Evolutionary conservation across 2,888 invertebrate genomes (phyloP), one percentile per base, ranked within the genome.

Genomic region (Drosophila glabriapex): DNA sequence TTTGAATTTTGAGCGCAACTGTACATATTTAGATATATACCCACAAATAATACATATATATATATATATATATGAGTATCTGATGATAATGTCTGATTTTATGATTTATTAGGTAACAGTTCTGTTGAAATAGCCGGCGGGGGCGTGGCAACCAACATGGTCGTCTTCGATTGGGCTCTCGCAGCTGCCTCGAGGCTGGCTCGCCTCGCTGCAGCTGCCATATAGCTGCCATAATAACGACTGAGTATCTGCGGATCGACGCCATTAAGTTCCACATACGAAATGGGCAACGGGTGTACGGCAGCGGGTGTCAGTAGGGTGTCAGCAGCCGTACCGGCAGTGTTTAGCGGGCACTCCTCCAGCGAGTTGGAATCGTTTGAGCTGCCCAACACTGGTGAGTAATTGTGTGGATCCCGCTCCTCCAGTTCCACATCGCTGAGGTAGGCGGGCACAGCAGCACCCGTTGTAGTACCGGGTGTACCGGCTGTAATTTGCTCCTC

Each of bases 171-270:
- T 54, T 73, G 76, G 10, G 59, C 49, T 35, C 71, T 68, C 2
- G 90, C 66, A 7, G 76, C 37, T 25, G n/a, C 67, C 55, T 85
- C 89, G 1, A 89, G 39, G 25, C 28, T 75, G 2, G 81, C 90
- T 10, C 76, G 78, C 10, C 89, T 73, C 2, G 83, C 86, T 12
- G 92, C 92, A 25, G 93, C 93, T 4, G 93, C 93, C 90, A 93
- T 92, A 58, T 93, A 93, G 4, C 92, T 92, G 4, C 92, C 93
- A 58, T 93, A 93, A 68, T 93, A 93, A 22, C 91, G 88, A 14
- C 92, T 93, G 7, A 93, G 78, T 52, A 93, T 84, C 19, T 92
- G 85, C 0, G 93, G 91, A 79, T 92, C 91, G 63, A 93, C 89
- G 3, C 78, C 74, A 16, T 82, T 80, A 0, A 68, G 75, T 41